phyloP scores from a whole-genome alignment of 2,888 invertebrate genomes.

The Steromphala cineraria region DNA sequence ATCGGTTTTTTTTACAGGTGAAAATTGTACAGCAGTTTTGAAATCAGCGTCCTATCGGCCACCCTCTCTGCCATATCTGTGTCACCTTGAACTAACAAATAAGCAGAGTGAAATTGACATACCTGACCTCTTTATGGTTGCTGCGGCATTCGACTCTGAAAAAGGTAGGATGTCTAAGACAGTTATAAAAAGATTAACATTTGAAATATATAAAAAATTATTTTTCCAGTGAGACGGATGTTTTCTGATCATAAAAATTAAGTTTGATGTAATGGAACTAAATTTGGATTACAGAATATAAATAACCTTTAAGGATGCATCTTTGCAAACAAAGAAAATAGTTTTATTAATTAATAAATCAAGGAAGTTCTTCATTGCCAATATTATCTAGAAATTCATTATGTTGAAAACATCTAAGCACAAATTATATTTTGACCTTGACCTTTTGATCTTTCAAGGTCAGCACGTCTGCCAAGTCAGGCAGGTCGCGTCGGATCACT shows the following conservation, averaged over 20 bases:
- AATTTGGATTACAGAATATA: too few relatives aligned
- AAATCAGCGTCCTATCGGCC: conserved; percentile 44
- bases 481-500: conserved; percentile 23
- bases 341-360: not conserved
- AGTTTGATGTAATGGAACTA: too few relatives aligned
- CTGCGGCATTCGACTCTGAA: conserved; percentile 55
- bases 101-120: conserved; percentile 48
- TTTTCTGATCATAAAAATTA: too few relatives aligned
- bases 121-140: conserved; percentile 57
- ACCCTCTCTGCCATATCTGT: conserved; percentile 56
- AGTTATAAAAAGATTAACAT: too few relatives aligned
- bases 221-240: too few relatives aligned
- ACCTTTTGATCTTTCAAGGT: conserved; percentile 44
- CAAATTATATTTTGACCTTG: not conserved
- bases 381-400: not conserved
- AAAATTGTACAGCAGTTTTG: conserved; percentile 57
- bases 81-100: conserved; percentile 55
- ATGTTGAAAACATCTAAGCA: conserved; percentile 1
- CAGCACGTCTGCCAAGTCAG: conserved; percentile 60
- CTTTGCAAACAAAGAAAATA: too few relatives aligned
- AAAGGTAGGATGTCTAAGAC: conserved; percentile 47
- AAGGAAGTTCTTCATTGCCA: not conserved
- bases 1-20: conserved; percentile 41
- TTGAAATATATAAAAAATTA: too few relatives aligned
- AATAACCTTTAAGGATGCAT: too few relatives aligned